Conservation (phyloP, 2,113 vertebrate genomes). For the Diadophis punctatus region DNA sequence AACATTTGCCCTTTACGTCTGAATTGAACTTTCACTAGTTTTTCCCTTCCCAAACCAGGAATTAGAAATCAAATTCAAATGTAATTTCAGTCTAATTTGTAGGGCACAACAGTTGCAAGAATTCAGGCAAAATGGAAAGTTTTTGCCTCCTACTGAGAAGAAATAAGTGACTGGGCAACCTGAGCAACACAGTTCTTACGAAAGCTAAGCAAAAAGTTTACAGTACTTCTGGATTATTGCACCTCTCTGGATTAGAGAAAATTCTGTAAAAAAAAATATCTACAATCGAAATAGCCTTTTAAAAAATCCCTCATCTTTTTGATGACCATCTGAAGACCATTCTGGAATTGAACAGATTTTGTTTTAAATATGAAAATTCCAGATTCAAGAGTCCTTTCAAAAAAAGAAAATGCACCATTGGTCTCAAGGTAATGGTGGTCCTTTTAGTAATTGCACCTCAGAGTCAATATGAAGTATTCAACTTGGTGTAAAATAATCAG, state of each 20-base stretch:
- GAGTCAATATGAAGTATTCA: neutral
- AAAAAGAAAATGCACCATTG: neutral
- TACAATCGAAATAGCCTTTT: neutral
- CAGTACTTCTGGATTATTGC: neutral
- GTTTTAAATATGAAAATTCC: accelerated
- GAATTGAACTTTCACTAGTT: neutral
- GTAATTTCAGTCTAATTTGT: neutral
- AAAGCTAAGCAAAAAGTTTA: neutral
- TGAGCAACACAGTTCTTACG: neutral
- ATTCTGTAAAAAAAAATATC: neutral
- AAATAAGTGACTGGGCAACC: neutral
- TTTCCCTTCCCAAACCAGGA: neutral
- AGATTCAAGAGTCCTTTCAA: accelerated
- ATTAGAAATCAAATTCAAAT: neutral
- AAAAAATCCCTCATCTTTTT: neutral
- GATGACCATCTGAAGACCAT: neutral
- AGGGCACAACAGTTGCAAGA: neutral
- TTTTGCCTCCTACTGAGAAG: neutral
- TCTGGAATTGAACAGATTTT: neutral
- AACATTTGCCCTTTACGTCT: neutral
- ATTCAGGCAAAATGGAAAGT: neutral
- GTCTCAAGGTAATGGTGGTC: neutral
- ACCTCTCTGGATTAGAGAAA: neutral
- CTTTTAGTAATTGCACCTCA: neutral
- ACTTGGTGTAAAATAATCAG: neutral